Evolutionary conservation across 1,140 invertebrate species (phyloP).

Genomic region (Drosophila kanapiae): DNA sequence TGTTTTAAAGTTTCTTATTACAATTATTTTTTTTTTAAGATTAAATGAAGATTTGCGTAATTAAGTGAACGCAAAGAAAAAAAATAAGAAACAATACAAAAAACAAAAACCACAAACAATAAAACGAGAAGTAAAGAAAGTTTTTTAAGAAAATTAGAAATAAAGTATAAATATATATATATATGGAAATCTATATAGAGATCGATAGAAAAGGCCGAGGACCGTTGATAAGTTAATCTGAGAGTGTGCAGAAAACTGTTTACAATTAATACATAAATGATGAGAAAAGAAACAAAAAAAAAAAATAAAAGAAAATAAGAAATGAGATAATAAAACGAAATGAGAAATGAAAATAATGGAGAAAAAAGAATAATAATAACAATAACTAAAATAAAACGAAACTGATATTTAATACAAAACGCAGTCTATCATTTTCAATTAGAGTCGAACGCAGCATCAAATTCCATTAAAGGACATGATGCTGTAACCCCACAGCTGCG

Average conservation of each 20-base stretch:
- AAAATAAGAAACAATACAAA: constrained; percentile 45
- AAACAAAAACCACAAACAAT: constrained; percentile 58
- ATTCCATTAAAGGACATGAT: constrained; percentile 1
- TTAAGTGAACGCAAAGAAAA: constrained; percentile 49
- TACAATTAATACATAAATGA: constrained; percentile 75
- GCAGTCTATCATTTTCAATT: constrained; percentile 65
- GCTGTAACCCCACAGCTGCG: neutral
- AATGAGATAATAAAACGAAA: constrained; percentile 34
- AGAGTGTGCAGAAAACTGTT: constrained; percentile 66
- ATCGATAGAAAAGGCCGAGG: constrained; percentile 60
- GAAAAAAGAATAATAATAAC: constrained; percentile 71
- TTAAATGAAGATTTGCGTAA: constrained; percentile 36
- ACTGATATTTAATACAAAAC: constrained; percentile 80
- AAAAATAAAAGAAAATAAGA: constrained; percentile 12
- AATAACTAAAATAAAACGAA: constrained; percentile 73
- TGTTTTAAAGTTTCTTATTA: constrained; percentile 25
- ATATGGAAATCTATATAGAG: constrained; percentile 61
- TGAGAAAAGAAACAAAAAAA: constrained; percentile 16
- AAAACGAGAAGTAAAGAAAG: constrained; percentile 68
- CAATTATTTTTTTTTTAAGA: constrained; percentile 36
- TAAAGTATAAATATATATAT: constrained; percentile 62
- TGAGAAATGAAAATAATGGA: constrained; percentile 42
- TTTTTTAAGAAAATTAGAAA: constrained; percentile 77
- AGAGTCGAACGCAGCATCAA: constrained; percentile 6
- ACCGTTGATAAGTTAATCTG: constrained; percentile 66